Evolutionary conservation across 2,888 invertebrate species (phyloP), one percentile per base, ranked within the genome.

Genomic region (Dichetophora obliterata): DNA sequence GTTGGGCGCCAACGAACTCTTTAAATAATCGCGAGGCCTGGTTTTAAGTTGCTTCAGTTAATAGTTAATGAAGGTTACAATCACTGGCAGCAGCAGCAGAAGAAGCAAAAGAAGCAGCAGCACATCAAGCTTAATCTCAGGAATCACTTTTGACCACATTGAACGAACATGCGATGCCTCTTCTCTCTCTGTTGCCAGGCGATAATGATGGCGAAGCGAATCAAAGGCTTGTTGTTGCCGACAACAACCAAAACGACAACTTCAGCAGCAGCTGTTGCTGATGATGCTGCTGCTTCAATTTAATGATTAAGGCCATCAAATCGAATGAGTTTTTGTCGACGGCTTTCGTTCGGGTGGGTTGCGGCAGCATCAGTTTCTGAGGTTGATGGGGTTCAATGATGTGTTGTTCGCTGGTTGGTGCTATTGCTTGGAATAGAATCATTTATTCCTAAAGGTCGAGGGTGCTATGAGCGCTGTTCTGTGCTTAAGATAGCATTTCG

Each of bases 281-380:
- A 19, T 57, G 71, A 71, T 68, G 48, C 22, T 50, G 50, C 27
- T 57, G 54, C 54, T 54, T 34, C 57, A 57, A 57, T 71, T 71
- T 71, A 57, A 71, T 71, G 71, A 70, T 54, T 70, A 19, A 31
- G 52, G 69, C 69, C 54, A 70, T 70, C 69, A 54, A 70, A 52
- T n/a, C 27, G 54, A 70, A 31, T 70, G 52, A n/a, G 65, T 65
- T 37, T 34, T 52, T 70, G 52, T 27, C 69, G 52, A 43, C 22
- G 14, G 5, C 27, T 59, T 57, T 57, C 27, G 24, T 59, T 6
- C 22, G 6, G 14, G 5, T 1, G 24, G 59, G 24, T 3, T 59
- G 27, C 59, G 59, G 14, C 59, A 59, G 59, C 59, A 2, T 43
- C 43, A 43, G 11, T 11, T 43, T 43, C 43, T 43, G 43, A 43